Evolutionary conservation across 2,888 invertebrate genomes (phyloP).

Genomic region (Leptogaster cylindrica): DNA sequence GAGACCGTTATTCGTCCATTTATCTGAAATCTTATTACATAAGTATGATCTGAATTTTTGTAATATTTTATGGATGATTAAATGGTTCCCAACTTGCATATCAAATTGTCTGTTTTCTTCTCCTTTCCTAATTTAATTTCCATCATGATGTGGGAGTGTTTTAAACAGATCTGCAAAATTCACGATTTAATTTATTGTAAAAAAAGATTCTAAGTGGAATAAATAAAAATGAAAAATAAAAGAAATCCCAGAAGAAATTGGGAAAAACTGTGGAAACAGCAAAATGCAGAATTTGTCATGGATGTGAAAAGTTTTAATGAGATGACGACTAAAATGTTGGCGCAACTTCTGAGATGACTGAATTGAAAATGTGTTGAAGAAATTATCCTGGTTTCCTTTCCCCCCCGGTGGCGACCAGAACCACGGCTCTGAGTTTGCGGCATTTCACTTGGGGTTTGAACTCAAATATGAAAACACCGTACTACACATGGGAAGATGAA

Average conservation of each 20-base stretch:
- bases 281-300: conserved; percentile 12
- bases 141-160: conserved; percentile 17
- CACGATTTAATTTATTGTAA: no score
- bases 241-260: no score
- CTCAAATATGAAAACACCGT: no score
- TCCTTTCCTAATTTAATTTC: conserved; percentile 34
- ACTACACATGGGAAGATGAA: no score
- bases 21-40: conserved; percentile 9
- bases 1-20: conserved; percentile 1
- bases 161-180: background rate
- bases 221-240: no score
- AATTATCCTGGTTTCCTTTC: conserved; percentile 24
- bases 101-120: background rate
- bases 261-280: no score
- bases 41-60: conserved; percentile 19
- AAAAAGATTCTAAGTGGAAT: no score
- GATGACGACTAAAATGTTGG: conserved; percentile 17
- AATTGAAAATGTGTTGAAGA: conserved; percentile 32
- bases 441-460: no score
- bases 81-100: background rate
- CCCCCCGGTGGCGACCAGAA: no score
- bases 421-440: no score
- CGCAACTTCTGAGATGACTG: conserved; percentile 2
- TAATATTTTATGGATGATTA: conserved; percentile 20
- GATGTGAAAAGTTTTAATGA: conserved; percentile 34